Evolutionary conservation across 2,888 invertebrate species (phyloP).

Genomic region (Coronaproctus castanopsis): DNA sequence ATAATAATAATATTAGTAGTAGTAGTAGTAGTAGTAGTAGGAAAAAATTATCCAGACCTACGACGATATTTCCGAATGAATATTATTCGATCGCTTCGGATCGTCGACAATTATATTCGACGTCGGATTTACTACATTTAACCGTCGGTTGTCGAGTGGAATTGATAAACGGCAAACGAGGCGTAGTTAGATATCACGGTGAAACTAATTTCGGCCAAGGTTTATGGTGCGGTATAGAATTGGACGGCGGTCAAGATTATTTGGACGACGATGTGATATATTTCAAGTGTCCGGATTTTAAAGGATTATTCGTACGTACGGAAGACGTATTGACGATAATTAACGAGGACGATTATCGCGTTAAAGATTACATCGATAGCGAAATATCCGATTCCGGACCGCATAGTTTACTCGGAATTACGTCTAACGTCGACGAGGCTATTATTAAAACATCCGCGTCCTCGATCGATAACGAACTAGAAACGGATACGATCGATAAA

Average conservation of each 20-base stretch:
- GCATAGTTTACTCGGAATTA: constrained; percentile 27
- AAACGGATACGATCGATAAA: constrained; percentile 25
- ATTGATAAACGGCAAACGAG: constrained; percentile 29
- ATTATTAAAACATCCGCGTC: constrained; percentile 9
- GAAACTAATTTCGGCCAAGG: constrained; percentile 33
- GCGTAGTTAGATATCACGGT: constrained; percentile 37
- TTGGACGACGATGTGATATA: constrained; percentile 37
- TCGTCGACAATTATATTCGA: no score
- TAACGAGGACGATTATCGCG: constrained; percentile 29
- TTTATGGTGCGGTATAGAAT: constrained; percentile 43
- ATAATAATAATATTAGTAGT: background rate
- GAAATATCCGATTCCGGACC: constrained; percentile 30
- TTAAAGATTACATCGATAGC: constrained; percentile 27
- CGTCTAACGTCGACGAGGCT: constrained; percentile 8
- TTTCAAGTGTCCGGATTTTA: constrained; percentile 35
- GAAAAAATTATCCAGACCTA: constrained; percentile 28
- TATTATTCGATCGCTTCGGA: background rate
- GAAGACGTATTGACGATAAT: constrained; percentile 30
- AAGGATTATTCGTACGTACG: constrained; percentile 42
- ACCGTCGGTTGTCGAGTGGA: constrained; percentile 27
- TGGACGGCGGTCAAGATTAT: constrained; percentile 38
- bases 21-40: background rate
- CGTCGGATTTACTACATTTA: background rate
- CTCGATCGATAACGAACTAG: background rate
- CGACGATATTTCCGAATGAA: constrained; percentile 17